Base-by-base conservation (phyloP, 2,113 vertebrate genomes). In the Psettodes erumei region DNA sequence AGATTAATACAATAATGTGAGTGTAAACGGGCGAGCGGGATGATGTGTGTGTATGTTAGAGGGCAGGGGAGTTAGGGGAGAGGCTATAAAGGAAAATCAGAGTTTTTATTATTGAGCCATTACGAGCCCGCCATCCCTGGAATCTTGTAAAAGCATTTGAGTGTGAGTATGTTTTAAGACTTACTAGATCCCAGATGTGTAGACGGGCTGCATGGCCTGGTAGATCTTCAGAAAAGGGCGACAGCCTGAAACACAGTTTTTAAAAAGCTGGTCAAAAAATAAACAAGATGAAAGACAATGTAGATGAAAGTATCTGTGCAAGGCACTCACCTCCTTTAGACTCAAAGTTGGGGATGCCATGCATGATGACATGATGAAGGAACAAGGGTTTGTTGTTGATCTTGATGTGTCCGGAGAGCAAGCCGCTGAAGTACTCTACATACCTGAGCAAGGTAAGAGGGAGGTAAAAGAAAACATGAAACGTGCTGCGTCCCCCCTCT, bases 311-410 rank as follows among this genome's bases (percentile, higher is more conserved):
- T 12, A 8, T 16, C 0, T 8, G 18, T 15, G 30, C 15, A 5
- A 1, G 19, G 56, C n/a, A 25, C 62, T 35, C 12, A 96, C 98
- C 98, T 83, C 97, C 97, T 95, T 98, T 96, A 0, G 96, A 96
- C 90, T 99, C 97, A 0, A 99, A 99, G 93, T 97, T 97, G 71
- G 98, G 98, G 82, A 99, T 97, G 81, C 98, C 97, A 0, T 99
- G 98, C 96, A 99, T 95, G 94, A 99, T 98, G 91, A 99, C 97
- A 0, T 99, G 97, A 77, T 99, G 98, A 50, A 99, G 94, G 82
- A 99, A 99, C 85, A 99, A 91, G 6, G 98, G 98, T 70, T 98
- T 98, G 94, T 98, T 99, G 95, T 99, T 99, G 95, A 99, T 99
- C 93, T 98, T 99, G 90, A 99, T 99, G 91, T 95, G 94, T 62